Percentiles rank a stretch among this genome's conserved stretches.
Conservation (phyloP, 2,888 invertebrate genomes). For the Dioctria linearis region DNA sequence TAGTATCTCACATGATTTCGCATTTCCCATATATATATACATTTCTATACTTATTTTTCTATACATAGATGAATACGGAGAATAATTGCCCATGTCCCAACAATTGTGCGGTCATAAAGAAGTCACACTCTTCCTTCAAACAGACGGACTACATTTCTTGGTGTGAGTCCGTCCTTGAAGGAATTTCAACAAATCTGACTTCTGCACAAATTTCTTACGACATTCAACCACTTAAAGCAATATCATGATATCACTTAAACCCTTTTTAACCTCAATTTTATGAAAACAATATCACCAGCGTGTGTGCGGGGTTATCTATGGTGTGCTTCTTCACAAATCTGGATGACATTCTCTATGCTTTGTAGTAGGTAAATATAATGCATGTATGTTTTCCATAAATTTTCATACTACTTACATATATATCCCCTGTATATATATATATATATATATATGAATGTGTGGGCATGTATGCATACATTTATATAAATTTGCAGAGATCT, state of each 20-base stretch:
- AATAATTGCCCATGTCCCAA: no score
- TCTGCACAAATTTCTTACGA: conserved; percentile 48
- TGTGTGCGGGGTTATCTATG: conserved; percentile 35
- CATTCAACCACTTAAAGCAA: conserved; percentile 46
- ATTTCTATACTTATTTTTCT: no score
- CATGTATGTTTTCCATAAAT: conserved; percentile 9
- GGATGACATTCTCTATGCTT: not conserved
- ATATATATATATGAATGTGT: not conserved
- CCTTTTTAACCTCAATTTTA: conserved; percentile 52
- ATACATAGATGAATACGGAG: no score
- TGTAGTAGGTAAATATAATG: no score
- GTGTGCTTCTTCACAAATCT: not conserved
- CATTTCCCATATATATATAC: no score
- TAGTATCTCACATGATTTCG: no score
- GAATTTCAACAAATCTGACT: conserved; percentile 43
- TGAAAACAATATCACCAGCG: conserved; percentile 47
- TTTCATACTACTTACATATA: conserved; percentile 10
- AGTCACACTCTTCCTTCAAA: conserved; percentile 16
- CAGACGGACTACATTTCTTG: not conserved
- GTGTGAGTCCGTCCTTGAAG: conserved; percentile 44
- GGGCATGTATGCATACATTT: not conserved
- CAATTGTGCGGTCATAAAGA: conserved; percentile 26
- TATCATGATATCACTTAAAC: conserved; percentile 49
- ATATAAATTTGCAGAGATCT: not conserved
- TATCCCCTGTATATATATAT: not conserved